Conservation (phyloP, 92 coral and sea anemone genomes). For the Diadumene lineata region DNA sequence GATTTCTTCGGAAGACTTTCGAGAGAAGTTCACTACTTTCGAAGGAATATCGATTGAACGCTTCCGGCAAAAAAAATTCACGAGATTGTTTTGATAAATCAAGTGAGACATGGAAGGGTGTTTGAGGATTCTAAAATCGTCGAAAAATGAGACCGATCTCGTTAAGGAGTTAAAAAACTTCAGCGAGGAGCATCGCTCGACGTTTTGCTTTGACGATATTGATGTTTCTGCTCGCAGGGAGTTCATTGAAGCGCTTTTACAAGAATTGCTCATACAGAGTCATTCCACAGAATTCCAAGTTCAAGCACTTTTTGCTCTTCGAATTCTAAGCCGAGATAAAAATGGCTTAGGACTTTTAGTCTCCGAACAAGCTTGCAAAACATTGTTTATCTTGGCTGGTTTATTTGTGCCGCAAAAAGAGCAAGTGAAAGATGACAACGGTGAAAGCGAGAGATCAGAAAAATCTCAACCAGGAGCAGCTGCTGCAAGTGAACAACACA, state of each 20-base stretch:
- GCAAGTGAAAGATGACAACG: background rate
- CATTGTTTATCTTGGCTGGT: slow-evolving; percentile 70
- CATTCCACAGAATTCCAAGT: slow-evolving; percentile 49
- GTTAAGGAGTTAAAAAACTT: slow-evolving; percentile 53
- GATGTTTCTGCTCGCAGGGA: slow-evolving; percentile 63
- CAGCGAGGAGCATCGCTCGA: slow-evolving; percentile 70
- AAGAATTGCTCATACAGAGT: slow-evolving; percentile 43
- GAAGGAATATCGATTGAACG: slow-evolving; percentile 9
- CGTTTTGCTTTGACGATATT: slow-evolving; percentile 69
- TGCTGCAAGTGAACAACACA: slow-evolving; percentile 19
- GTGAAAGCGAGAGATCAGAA: slow-evolving; percentile 1
- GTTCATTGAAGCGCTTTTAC: slow-evolving; percentile 70
- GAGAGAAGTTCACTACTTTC: background rate
- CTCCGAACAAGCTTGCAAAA: slow-evolving; percentile 70
- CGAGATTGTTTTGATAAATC: slow-evolving; percentile 21
- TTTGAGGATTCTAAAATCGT: slow-evolving; percentile 24
- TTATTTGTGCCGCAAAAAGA: slow-evolving; percentile 19
- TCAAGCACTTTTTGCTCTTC: slow-evolving; percentile 69
- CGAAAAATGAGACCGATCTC: slow-evolving; percentile 52
- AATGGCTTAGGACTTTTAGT: slow-evolving; percentile 75
- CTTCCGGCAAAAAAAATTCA: background rate
- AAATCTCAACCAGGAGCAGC: slow-evolving; percentile 38
- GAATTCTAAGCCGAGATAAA: slow-evolving; percentile 88
- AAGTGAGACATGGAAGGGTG: slow-evolving; percentile 38
- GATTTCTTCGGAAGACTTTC: background rate